These are phyloP conservation scores for Daboia siamensis DNA, from an alignment of 2,113 vertebrate genomes.

Conservation along the genomic window DNA sequence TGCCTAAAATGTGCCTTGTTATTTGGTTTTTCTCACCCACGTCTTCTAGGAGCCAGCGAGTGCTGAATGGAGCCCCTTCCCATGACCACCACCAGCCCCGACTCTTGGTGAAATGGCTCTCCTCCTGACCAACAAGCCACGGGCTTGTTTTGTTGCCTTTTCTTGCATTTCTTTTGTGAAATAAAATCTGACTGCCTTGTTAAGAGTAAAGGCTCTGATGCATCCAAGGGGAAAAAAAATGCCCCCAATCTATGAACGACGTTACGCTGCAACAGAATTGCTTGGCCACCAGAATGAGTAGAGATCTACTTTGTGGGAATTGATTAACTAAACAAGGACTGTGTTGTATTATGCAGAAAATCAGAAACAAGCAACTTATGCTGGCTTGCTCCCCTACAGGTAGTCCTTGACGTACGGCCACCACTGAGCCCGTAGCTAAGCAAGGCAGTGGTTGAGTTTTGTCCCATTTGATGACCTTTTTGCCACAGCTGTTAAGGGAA, in stretches of 20 bases:
- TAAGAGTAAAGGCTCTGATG: background rate
- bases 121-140: background rate
- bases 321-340: background rate
- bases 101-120: background rate
- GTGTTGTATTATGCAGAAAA: background rate
- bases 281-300: background rate
- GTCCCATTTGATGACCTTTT: background rate
- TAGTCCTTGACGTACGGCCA: background rate
- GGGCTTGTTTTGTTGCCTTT: background rate
- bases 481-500: background rate
- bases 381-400: background rate
- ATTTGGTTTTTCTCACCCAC: background rate
- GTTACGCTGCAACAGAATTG: background rate
- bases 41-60: background rate
- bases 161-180: background rate
- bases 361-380: background rate
- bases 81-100: background rate
- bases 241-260: background rate
- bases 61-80: background rate
- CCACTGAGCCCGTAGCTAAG: background rate
- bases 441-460: background rate
- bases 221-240: background rate
- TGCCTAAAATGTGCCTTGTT: background rate
- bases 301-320: background rate
- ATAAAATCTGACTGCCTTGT: constrained; percentile 5